These are phyloP conservation scores for Pavo muticus DNA, from an alignment of 2,113 vertebrate species.

Conservation along the genomic window DNA sequence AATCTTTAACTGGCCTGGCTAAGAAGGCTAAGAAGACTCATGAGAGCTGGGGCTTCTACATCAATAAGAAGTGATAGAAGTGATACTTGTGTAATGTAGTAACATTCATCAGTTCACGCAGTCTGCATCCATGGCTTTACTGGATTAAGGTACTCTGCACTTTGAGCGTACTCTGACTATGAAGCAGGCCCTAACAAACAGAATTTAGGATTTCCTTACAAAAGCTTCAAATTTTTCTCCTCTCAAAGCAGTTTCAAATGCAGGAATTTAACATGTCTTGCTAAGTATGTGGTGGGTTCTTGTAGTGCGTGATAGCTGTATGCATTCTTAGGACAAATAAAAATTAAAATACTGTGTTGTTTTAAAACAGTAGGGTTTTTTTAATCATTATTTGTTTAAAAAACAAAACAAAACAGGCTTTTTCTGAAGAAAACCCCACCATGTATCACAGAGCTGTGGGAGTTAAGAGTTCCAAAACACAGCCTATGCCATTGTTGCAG, in stretches of 20 bases:
- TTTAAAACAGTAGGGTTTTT: background rate
- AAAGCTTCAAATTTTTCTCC: background rate
- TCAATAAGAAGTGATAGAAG: background rate
- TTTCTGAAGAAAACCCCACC: background rate
- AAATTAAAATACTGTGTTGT: background rate
- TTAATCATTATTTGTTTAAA: background rate
- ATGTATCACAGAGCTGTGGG: background rate
- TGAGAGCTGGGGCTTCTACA: background rate
- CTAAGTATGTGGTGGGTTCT: fast-evolving
- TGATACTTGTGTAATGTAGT: background rate
- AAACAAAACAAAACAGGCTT: background rate
- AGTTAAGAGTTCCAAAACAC: background rate
- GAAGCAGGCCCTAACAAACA: background rate
- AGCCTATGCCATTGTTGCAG: conserved; percentile 24
- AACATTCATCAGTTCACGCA: background rate
- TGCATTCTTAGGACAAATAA: background rate
- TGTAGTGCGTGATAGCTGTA: background rate
- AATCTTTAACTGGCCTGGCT: background rate
- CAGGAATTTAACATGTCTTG: background rate
- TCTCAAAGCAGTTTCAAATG: background rate
- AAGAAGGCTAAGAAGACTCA: background rate
- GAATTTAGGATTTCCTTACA: background rate
- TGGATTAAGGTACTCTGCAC: background rate
- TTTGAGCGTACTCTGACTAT: background rate
- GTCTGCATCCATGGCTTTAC: background rate